Evolutionary conservation across 2,888 invertebrate species (phyloP), one percentile per base, ranked within the genome.

Genomic region (Oligia latruncula): DNA sequence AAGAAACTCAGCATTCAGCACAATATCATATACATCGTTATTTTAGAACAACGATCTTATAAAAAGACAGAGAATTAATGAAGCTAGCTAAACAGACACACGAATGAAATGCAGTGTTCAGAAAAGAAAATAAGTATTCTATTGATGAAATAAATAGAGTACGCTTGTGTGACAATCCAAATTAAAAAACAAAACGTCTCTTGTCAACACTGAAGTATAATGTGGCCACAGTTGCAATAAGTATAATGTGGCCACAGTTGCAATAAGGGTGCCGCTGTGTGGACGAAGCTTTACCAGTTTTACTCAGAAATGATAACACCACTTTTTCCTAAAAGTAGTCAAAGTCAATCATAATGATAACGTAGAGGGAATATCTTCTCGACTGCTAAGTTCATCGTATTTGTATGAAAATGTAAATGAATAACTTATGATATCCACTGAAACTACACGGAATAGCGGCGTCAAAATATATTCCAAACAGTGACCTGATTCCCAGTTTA

Each of bases 321-420:
- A 3, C 6, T 23, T n/a, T n/a, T 71, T 60, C 66, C 71, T 29
- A 29, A 46, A 82, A 66, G 1, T n/a, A 64, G 55, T 43, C 46
- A 49, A 40, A 65, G 49, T 65, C 20, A 62, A 62, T 70, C 20
- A 71, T 4, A 79, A 55, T n/a, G 52, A 73, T 72, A 82, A 77
- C 49, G 0, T 40, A 35, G 29, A 79, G 58, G 43, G 58, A 71
- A 35, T 9, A 23, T 35, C 6, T 46, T 62, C 9, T 55, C 46
- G 8, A 20, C 3, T 6, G 20, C 40, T 17, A 55, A 71, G 46
- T 52, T 64, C 17, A 71, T 67, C 74, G 52, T 13, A 62, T 58
- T 68, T 71, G 60, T 65, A 29, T 60, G 79, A 60, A 71, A 64
- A 23, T 52, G 79, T 52, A 74, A 64, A 64, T 62, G 11, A 64